A percentile compares a stretch with the other conserved stretches of the same genome.
phyloP scores from a whole-genome alignment of 2,113 vertebrate genomes.

The Dipodomys ordii region DNA sequence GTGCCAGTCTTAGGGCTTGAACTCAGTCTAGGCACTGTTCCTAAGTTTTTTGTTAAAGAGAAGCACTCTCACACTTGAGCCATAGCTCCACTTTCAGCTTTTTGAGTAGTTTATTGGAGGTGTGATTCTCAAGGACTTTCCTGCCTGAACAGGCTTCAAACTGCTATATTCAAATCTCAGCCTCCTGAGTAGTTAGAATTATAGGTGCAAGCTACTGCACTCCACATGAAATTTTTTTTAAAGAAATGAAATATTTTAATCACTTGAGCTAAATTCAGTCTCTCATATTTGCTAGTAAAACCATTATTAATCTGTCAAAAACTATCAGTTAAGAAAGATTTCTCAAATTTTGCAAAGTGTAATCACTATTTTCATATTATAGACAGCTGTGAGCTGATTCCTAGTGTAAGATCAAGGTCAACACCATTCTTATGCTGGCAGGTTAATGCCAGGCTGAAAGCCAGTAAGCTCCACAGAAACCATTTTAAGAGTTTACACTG shows the following conservation, averaged over 20 bases:
- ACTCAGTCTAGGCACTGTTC: no score
- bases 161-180: no score
- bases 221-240: no score
- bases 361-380: constrained; percentile 47
- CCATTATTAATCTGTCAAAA: not conserved
- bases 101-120: no score
- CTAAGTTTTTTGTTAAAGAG: no score
- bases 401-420: constrained; percentile 61
- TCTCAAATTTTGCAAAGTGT: not conserved
- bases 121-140: no score
- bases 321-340: not conserved
- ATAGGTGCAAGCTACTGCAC: no score
- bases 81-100: no score
- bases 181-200: no score
- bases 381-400: not conserved
- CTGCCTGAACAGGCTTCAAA: no score
- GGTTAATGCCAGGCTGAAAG: constrained; percentile 59
- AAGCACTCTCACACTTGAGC: no score
- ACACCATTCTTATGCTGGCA: constrained; percentile 39
- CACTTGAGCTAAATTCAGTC: not conserved
- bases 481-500: constrained; percentile 37
- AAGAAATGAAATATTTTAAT: not conserved
- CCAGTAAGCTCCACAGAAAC: constrained; percentile 67
- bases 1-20: no score
- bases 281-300: constrained; percentile 40